These are phyloP conservation scores for Leptinotarsa juncta DNA, from an alignment of 2,888 invertebrate species.

Conservation along the genomic window DNA sequence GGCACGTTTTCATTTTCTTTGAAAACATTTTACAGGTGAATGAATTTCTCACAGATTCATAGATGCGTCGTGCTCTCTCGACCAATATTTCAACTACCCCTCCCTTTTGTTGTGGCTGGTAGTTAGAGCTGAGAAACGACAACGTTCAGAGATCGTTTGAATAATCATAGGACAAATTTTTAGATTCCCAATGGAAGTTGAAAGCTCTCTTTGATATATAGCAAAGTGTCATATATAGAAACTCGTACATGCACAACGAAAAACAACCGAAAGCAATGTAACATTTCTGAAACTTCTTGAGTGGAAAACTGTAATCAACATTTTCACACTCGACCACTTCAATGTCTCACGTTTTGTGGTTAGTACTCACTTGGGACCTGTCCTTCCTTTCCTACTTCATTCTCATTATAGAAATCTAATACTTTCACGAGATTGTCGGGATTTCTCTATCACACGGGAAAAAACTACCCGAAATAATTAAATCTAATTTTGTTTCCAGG, in stretches of 20 bases:
- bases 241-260: neutral
- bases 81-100: too few relatives aligned
- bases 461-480: neutral
- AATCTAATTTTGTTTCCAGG: neutral
- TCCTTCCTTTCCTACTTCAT: constrained; percentile 36
- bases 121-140: too few relatives aligned
- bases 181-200: too few relatives aligned
- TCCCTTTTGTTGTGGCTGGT: too few relatives aligned
- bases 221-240: too few relatives aligned
- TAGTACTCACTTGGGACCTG: constrained; percentile 54
- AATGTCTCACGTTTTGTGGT: constrained; percentile 58
- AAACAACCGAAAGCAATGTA: constrained; percentile 25
- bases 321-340: constrained; percentile 56
- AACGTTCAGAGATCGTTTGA: too few relatives aligned
- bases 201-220: too few relatives aligned
- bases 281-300: constrained; percentile 44
- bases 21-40: too few relatives aligned
- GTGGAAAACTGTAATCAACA: constrained; percentile 51
- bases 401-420: constrained; percentile 13
- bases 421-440: neutral
- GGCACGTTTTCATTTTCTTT: too few relatives aligned
- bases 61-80: too few relatives aligned
- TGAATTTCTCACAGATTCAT: too few relatives aligned
- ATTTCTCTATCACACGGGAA: neutral
- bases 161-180: too few relatives aligned